Evolutionary conservation across 2,797 vertebrate species (phyloP), one percentile per base, ranked within the genome.

Genomic region (Erethizon dorsatum): DNA sequence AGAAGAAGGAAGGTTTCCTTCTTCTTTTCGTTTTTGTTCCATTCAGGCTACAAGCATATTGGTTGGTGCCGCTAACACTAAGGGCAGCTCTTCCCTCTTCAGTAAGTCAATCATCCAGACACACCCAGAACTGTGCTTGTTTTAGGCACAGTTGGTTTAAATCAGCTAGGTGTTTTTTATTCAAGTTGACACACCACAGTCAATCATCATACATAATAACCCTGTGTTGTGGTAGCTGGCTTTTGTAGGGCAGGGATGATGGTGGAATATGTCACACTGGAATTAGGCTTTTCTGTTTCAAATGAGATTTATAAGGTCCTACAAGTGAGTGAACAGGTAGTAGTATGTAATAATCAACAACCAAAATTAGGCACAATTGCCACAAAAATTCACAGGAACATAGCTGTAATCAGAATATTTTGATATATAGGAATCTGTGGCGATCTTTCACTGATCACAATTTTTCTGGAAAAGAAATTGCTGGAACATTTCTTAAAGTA

Each of bases 351-450:
- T 86, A 26, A 26, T 83, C 17, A 84, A 4, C 33, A 80, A 18
- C 45, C 52, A 83, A 88, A 90, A 90, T 77, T 73, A 7, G 22
- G 4, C 4, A 65, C 2, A 59, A 22, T 8, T 65, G 28, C 61
- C 22, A 88, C 22, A 91, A 73, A 91, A 95, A 20, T 84, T 88
- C 17, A 45, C 1, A 83, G 83, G 47, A n/a, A 50, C 28, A 69
- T 41, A 52, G 56, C 84, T 7, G 2, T 47, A 91, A 93, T 91
- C 63, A 88, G 33, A 37, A 79, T 91, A 88, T 57, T 87, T 85
- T n/a, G 28, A 88, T 26, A 8, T 5, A 26, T 45, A 79, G 28
- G 2, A 41, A 59, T 79, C 24, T 78, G 6, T 73, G 47, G 28
- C 45, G 37, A 57, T 45, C 56, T 63, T 78, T 83, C 83, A 84